Evolutionary conservation across 2,888 invertebrate genomes (phyloP), one percentile per base, ranked within the genome.

Genomic region (Catonia carolina): DNA sequence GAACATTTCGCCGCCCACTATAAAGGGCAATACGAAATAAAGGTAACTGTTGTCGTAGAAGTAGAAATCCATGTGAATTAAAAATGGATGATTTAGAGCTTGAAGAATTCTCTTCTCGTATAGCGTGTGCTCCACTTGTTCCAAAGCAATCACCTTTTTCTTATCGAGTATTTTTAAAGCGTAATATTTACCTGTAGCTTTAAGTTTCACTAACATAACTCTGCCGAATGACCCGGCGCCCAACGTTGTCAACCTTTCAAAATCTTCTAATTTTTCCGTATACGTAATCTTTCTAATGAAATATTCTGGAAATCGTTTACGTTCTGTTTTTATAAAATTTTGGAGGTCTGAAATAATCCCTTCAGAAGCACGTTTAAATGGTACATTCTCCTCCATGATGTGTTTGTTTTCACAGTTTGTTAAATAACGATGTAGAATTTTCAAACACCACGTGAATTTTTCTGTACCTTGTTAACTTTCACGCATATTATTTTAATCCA

Each of bases 1-100:
- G 69, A 91, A 93, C 82, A 94, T 84, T 74, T 94, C 93, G 2
- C 93, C 93, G 4, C 93, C 93, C 64, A 82, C 80, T n/a, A 91
- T 77, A 69, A 88, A 92, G 12, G 90, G 89, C 79, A 94, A 80
- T 8, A 87, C 81, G 72, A 93, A 81, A 72, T 89, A 92, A 92
- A 45, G 45, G n/a, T 45, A 20, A 18, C 45, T 45, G 8, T 45
- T 45, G n/a, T 45, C 45, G 15, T 22, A 92, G 74, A 85, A 89
- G 67, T 83, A 86, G 71, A 80, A 88, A 67, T 90, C 85, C 80
- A 96, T 80, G 60, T 80, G 79, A 55, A 97, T 86, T 14, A 93
- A 77, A 73, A 96, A 95, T 2, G 94, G 93, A 75, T 93, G 96
- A 61, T 79, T 79, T 61, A 95, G 80, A 14, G 89, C 83, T 71